phyloP scores from a whole-genome alignment of 2,888 invertebrate genomes.

The Mesoligia furuncula region DNA sequence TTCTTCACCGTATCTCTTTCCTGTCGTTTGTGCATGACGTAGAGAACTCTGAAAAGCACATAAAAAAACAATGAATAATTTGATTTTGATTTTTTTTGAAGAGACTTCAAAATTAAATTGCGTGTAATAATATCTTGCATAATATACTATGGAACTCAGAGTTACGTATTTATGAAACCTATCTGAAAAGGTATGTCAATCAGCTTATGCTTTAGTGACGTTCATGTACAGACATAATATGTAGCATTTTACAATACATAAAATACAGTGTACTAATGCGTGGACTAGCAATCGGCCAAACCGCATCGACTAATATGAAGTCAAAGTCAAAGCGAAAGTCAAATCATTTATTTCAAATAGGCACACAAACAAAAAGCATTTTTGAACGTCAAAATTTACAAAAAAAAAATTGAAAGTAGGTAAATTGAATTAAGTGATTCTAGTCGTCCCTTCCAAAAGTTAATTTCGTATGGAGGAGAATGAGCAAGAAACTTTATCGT shows the following conservation, averaged over 20 bases:
- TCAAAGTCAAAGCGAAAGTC: too few species aligned
- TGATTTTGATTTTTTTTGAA: too few species aligned
- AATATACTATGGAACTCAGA: too few species aligned
- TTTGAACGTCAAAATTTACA: too few species aligned
- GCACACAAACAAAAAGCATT: too few species aligned
- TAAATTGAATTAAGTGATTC: too few species aligned
- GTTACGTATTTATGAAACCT: neutral
- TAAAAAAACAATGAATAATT: neutral
- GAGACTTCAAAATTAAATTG: neutral
- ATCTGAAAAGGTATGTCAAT: neutral
- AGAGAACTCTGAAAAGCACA: slow-evolving; percentile 82
- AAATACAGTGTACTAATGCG: neutral
- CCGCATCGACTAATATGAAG: neutral
- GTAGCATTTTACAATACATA: neutral
- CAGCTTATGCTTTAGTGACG: neutral
- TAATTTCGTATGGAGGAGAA: too few species aligned
- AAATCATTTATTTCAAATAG: too few species aligned
- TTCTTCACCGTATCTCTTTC: slow-evolving; percentile 78
- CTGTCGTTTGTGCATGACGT: slow-evolving; percentile 77
- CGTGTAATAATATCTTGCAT: neutral
- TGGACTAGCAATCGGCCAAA: neutral
- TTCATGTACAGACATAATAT: too few species aligned
- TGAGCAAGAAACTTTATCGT: too few species aligned
- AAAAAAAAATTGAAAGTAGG: too few species aligned
- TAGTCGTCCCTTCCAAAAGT: too few species aligned